Conservation (phyloP, 2,113 vertebrate genomes). For the Paramormyrops kingsleyae region DNA sequence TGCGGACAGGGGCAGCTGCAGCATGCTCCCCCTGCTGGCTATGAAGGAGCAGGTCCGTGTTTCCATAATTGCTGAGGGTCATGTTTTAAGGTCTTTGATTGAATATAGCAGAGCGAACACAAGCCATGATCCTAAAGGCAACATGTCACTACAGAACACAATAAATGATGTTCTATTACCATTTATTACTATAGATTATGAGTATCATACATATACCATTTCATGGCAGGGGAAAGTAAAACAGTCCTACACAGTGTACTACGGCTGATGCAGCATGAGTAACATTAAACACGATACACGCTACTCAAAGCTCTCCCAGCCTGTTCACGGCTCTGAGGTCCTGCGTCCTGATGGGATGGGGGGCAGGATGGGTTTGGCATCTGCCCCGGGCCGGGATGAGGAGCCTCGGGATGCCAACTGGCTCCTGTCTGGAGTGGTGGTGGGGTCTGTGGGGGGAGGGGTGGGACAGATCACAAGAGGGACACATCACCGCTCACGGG, state of each 20-base stretch:
- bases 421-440: conserved; percentile 27
- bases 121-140: not conserved
- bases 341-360: conserved; percentile 68
- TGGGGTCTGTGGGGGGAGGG: not conserved
- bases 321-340: conserved; percentile 22
- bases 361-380: conserved; percentile 66
- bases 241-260: not conserved
- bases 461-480: not conserved
- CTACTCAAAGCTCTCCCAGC: not conserved
- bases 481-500: not conserved
- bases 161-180: not conserved
- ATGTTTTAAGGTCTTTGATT: not conserved
- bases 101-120: not conserved
- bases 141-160: not conserved
- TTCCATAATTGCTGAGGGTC: not conserved
- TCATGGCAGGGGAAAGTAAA: not conserved
- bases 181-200: not conserved
- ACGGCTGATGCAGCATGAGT: not conserved
- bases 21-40: not conserved
- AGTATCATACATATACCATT: not conserved
- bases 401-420: conserved; percentile 19
- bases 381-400: conserved; percentile 48
- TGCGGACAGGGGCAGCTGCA: not conserved
- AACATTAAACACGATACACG: not conserved
- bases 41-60: not conserved